A percentile compares a stretch with the other conserved stretches of the same genome.
Evolutionary conservation across 1,140 invertebrate species (phyloP).

Genomic region (Trinorchestia longiramus): DNA sequence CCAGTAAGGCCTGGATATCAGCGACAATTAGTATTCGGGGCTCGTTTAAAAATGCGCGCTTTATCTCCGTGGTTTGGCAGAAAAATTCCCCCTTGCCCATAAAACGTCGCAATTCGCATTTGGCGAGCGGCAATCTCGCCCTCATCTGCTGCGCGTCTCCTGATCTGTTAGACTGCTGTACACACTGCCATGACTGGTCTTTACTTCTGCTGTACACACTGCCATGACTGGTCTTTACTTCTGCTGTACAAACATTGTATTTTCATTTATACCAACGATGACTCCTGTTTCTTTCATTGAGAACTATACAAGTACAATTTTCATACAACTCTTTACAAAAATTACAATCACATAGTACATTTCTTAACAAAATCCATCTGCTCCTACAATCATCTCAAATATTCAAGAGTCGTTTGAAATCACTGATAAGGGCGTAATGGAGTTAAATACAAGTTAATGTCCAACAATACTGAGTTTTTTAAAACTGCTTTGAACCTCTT

Average conservation of each 20-base stretch:
- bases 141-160: not conserved
- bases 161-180: not conserved
- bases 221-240: not conserved
- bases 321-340: not conserved
- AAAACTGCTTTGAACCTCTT: no score
- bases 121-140: constrained; percentile 40
- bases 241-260: not conserved
- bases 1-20: constrained; percentile 11
- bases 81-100: constrained; percentile 29
- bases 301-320: not conserved
- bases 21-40: constrained; percentile 52
- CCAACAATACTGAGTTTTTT: no score
- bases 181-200: not conserved
- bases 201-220: not conserved
- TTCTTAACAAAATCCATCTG: no score
- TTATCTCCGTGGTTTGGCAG: constrained; percentile 47
- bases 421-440: no score
- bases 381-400: no score
- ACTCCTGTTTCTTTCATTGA: not conserved
- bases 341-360: no score
- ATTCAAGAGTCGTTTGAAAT: no score
- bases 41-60: constrained; percentile 44
- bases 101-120: constrained; percentile 54
- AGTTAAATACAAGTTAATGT: no score
- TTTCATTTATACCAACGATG: not conserved